Evolutionary conservation across 1,140 invertebrate genomes (phyloP).

Genomic region (Rhagoletis zephyria): DNA sequence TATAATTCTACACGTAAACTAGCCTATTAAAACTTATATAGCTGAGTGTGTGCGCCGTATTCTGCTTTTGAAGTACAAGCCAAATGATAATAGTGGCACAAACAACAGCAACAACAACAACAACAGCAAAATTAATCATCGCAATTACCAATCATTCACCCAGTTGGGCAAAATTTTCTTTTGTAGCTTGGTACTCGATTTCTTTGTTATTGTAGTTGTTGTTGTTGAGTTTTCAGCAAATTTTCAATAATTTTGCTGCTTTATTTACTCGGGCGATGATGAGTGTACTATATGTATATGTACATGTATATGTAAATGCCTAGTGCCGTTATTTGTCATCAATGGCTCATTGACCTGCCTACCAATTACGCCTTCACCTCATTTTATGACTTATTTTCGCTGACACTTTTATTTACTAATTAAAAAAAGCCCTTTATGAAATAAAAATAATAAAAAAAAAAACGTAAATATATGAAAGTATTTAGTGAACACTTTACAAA

Average conservation of each 20-base stretch:
- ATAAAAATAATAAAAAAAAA: neutral
- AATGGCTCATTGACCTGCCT: neutral
- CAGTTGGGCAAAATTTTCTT: neutral
- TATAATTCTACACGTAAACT: neutral
- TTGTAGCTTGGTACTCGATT: neutral
- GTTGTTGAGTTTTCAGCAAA: neutral
- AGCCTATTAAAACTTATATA: neutral
- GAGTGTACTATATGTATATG: neutral
- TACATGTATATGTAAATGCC: neutral
- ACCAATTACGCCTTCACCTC: constrained; percentile 31
- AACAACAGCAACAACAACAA: no score
- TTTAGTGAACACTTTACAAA: neutral
- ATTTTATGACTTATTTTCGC: neutral
- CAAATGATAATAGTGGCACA: neutral
- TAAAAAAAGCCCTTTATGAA: neutral
- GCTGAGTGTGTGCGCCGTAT: neutral
- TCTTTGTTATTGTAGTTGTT: neutral
- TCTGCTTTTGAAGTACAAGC: neutral
- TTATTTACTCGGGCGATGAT: neutral
- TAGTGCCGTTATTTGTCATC: neutral
- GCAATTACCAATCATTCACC: neutral
- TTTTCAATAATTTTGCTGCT: neutral
- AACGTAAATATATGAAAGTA: neutral
- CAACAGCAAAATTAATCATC: neutral
- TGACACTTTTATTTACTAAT: neutral